Conservation (phyloP, 2,797 vertebrate genomes). For the Cuculus canorus region DNA sequence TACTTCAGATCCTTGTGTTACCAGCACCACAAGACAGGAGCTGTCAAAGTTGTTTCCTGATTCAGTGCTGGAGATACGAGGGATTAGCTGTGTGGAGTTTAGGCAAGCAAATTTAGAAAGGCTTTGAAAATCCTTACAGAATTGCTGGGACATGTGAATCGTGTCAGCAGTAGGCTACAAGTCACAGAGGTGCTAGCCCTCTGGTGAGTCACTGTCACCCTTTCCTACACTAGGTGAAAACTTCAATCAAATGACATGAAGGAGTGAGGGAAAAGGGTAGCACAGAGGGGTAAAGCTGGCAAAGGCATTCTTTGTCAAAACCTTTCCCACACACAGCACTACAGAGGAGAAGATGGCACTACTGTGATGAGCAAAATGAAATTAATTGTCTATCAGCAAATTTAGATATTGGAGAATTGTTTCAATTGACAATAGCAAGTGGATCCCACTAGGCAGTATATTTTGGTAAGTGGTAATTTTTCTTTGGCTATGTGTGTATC, state of each 20-base stretch:
- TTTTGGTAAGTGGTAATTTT: neutral
- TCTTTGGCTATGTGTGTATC: neutral
- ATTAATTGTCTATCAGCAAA: rapidly evolving
- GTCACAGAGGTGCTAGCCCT: neutral
- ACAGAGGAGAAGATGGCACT: neutral
- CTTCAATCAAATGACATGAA: neutral
- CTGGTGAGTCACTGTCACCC: neutral
- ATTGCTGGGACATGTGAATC: neutral
- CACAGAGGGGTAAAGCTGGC: neutral
- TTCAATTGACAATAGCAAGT: neutral
- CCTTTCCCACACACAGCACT: neutral
- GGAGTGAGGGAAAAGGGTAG: neutral
- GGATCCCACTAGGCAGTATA: neutral
- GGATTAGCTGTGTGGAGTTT: neutral
- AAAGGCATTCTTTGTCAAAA: neutral
- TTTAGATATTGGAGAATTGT: neutral
- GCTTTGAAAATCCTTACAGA: neutral
- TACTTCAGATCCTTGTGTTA: neutral
- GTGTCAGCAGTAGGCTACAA: neutral
- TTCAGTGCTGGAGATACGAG: neutral
- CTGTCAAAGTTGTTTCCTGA: neutral
- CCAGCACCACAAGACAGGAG: neutral
- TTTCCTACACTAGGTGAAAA: neutral
- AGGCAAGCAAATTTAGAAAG: neutral
- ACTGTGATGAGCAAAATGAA: neutral